Conservation (phyloP, 2,797 vertebrate genomes). For the Acrocephalus scirpaceus region DNA sequence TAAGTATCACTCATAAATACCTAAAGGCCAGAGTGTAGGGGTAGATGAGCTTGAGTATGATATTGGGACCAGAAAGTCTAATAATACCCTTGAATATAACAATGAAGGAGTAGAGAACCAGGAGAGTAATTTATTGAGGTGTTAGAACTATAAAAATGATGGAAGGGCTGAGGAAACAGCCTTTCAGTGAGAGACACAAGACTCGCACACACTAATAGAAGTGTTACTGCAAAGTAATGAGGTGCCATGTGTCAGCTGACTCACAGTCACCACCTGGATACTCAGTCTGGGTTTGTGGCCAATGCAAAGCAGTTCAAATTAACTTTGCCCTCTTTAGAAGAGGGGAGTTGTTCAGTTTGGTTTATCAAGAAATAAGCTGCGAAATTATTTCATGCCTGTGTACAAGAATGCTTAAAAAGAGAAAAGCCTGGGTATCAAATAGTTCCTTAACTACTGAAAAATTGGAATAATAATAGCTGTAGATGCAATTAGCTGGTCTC, state of each 20-base stretch:
- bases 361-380: background rate
- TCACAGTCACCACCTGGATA: conserved; percentile 4
- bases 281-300: background rate
- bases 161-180: conserved; percentile 3
- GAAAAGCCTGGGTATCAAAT: background rate
- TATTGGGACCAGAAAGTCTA: background rate
- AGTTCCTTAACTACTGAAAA: background rate
- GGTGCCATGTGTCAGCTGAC: background rate
- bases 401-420: background rate
- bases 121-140: background rate
- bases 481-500: background rate
- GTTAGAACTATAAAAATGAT: background rate
- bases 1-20: background rate
- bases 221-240: background rate
- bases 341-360: background rate
- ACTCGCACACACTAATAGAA: background rate
- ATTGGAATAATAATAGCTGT: background rate
- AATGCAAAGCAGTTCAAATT: conserved; percentile 1
- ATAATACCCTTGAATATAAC: background rate
- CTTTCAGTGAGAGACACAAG: background rate
- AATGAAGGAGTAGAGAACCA: background rate
- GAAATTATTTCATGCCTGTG: background rate
- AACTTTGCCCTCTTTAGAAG: background rate
- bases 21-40: background rate
- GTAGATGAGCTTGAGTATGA: background rate